Evolutionary conservation across 2,888 invertebrate genomes (phyloP), one percentile per base, ranked within the genome.

Genomic region (Aromia moschata): DNA sequence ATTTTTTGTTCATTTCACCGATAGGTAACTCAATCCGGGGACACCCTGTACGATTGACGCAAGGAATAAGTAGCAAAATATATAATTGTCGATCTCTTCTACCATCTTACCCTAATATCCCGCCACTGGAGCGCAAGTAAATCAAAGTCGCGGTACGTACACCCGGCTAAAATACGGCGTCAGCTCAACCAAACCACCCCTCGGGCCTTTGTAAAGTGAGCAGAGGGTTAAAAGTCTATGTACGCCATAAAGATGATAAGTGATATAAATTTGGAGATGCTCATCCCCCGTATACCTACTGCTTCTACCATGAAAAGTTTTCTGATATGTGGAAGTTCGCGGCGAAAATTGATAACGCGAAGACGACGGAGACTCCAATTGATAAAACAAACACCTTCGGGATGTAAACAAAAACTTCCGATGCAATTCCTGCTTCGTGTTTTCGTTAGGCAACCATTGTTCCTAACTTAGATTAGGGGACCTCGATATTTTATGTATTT

Each of bases 271-370:
- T 45, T 31, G 14, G 17, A 45, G 55, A 45, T 55, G 38, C 16
- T 36, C 55, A 45, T 44, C 15, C 38, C 54, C 18, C 12, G 38
- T 53, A 41, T 52, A 53, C 36, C 36, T 20, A 16, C 37, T 20
- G 46, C 45, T 45, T 37, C 15, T 25, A 36, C 44, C 45, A 36
- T 55, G 46, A 44, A 44, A 53, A 31, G 20, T 37, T 55, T 55
- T 55, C 38, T 55, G 55, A 55, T 55, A 45, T 55, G 46, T 55
- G 7, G 55, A 2, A 10, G 55, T 55, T 53, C 53, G 46, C 46
- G 38, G 38, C 38, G 43, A 25, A 55, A 55, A 55, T 55, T 55
- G 55, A 55, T 55, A 40, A 14, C 16, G n/a, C 40, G n/a, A 20
- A 37, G 38, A 12, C 38, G 25, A 11, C 18, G 18, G 12, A 38